Conservation (phyloP, 2,113 vertebrate genomes). For the Platycercus adscitus region DNA sequence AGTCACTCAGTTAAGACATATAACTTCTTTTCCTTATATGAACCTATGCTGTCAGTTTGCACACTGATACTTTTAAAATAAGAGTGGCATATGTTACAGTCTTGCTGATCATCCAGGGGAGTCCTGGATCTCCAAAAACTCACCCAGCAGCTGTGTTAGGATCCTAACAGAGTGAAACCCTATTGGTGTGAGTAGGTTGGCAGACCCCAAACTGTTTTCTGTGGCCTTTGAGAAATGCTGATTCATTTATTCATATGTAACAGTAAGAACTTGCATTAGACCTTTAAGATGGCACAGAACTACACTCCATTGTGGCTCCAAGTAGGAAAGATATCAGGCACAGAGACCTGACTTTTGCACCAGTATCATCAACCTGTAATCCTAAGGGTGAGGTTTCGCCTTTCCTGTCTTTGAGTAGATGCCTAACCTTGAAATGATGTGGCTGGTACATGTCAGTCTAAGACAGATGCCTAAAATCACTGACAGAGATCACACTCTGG, state of each 20-base stretch:
- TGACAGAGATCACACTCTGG: neutral
- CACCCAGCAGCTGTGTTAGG: neutral
- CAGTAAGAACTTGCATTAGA: neutral
- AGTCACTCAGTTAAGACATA: neutral
- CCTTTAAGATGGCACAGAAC: neutral
- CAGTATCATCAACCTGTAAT: neutral
- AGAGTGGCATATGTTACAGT: neutral
- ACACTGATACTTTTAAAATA: constrained; percentile 4
- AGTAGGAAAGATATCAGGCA: neutral
- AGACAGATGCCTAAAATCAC: neutral
- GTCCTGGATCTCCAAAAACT: neutral
- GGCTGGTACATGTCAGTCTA: neutral
- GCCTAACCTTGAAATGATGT: neutral
- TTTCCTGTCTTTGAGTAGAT: neutral
- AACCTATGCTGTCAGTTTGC: neutral
- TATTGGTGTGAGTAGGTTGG: neutral
- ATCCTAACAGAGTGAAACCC: neutral
- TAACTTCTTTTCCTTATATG: neutral
- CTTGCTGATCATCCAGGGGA: neutral
- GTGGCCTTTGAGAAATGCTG: neutral
- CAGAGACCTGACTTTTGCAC: accelerated
- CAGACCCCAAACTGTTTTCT: neutral
- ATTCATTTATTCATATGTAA: neutral
- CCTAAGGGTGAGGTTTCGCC: neutral
- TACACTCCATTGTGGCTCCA: neutral